Evolutionary conservation across 1,140 invertebrate genomes (phyloP).

Genomic region (Eueides isabella): DNA sequence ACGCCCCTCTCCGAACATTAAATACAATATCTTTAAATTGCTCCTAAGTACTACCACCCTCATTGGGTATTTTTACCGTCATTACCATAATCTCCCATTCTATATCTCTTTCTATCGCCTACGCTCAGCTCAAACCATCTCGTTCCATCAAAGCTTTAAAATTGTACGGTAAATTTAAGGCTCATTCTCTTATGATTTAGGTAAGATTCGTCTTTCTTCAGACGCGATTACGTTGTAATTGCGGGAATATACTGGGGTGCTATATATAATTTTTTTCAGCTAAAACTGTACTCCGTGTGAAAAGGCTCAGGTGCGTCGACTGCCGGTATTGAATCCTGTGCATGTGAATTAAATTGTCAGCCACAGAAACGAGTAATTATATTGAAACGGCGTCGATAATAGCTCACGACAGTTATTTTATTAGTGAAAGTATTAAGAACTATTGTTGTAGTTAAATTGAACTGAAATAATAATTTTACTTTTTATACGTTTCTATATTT

Average conservation of each 20-base stretch:
- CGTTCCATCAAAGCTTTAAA: conserved; percentile 57
- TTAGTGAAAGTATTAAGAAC: conserved; percentile 3
- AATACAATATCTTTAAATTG: conserved; percentile 81
- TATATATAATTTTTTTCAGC: conserved; percentile 39
- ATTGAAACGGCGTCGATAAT: conserved; percentile 33
- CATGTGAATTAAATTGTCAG: conserved; percentile 49
- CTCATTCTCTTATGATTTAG: conserved; percentile 69
- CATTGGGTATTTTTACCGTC: conserved; percentile 75
- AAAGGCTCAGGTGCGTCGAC: conserved; percentile 46
- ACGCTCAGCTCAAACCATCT: conserved; percentile 45
- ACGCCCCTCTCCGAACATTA: conserved; percentile 70
- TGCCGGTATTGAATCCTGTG: conserved; percentile 22
- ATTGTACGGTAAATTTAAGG: conserved; percentile 63
- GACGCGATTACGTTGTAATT: conserved; percentile 71
- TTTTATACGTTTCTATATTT: too few species aligned
- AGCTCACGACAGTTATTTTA: conserved; percentile 10
- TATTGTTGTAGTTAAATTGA: background rate
- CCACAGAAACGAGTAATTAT: conserved; percentile 42
- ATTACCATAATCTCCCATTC: conserved; percentile 73
- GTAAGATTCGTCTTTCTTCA: conserved; percentile 63
- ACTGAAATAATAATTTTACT: too few species aligned
- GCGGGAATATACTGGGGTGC: conserved; percentile 45
- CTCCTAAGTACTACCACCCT: conserved; percentile 75
- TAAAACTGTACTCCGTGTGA: conserved; percentile 45
- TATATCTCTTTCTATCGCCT: conserved; percentile 51